phyloP scores from a whole-genome alignment of 2,888 invertebrate genomes.

The Conops quadrifasciatus region DNA sequence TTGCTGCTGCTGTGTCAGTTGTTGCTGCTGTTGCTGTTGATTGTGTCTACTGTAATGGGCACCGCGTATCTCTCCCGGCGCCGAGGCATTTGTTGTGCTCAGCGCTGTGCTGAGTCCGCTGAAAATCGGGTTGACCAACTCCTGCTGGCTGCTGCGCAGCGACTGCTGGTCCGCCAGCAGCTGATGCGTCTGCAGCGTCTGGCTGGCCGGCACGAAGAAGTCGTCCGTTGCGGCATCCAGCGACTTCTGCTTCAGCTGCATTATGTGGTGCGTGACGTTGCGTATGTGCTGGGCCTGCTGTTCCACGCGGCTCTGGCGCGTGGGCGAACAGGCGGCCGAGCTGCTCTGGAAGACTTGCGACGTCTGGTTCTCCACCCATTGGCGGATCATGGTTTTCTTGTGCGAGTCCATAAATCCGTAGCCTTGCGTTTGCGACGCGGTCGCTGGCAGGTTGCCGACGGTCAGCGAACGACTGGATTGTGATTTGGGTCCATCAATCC shows the following conservation, averaged over 20 bases:
- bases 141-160: constrained; percentile 66
- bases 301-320: constrained; percentile 48
- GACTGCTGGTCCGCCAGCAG: constrained; percentile 58
- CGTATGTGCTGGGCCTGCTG: constrained; percentile 64
- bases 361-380: constrained; percentile 93
- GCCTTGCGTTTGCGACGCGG: constrained; percentile 64
- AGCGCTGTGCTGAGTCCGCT: constrained; percentile 69
- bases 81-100: constrained; percentile 53
- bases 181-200: constrained; percentile 54
- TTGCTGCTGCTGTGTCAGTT: constrained; percentile 35
- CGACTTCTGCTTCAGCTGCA: constrained; percentile 70
- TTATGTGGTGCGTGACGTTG: constrained; percentile 68
- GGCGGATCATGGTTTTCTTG: constrained; percentile 91
- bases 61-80: constrained; percentile 51
- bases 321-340: constrained; percentile 70
- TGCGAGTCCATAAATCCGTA: constrained; percentile 93
- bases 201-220: constrained; percentile 39
- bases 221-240: constrained; percentile 48
- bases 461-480: constrained; percentile 66
- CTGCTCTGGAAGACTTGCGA: constrained; percentile 74
- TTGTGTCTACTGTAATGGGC: constrained; percentile 38
- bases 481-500: constrained; percentile 95
- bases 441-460: constrained; percentile 59
- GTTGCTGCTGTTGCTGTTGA: constrained; percentile 24
- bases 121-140: constrained; percentile 69